Conservation (phyloP, 2,113 vertebrate species). For the Hucho hucho region DNA sequence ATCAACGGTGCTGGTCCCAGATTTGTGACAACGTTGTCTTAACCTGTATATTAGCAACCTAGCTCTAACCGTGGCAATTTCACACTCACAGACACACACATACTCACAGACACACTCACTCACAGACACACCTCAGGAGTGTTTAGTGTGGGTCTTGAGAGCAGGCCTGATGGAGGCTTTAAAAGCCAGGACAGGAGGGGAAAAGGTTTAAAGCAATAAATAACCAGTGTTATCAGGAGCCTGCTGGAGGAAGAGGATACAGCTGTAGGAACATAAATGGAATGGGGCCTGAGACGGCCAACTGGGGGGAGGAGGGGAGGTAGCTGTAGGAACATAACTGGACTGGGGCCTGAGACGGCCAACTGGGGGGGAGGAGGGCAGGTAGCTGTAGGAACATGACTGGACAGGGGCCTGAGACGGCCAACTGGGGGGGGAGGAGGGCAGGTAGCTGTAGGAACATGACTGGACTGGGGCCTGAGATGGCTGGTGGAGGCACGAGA, state of each 20-base stretch:
- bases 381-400: background rate
- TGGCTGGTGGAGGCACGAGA: too few relatives aligned
- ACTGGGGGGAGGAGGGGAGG: conserved; percentile 42
- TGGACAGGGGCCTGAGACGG: too few relatives aligned
- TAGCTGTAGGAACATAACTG: too few relatives aligned
- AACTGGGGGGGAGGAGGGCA: background rate
- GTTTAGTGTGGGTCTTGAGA: conserved; percentile 53
- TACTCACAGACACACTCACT: background rate
- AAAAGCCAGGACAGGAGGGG: conserved; percentile 66
- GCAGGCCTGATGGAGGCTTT: conserved; percentile 63
- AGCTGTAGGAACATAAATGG: conserved; percentile 76
- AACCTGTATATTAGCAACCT: too few relatives aligned
- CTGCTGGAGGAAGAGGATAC: conserved; percentile 79
- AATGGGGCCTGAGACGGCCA: conserved; percentile 27
- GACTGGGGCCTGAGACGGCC: too few relatives aligned
- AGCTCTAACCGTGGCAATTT: too few relatives aligned
- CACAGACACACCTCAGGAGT: background rate
- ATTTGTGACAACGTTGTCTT: too few relatives aligned
- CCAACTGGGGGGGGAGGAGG: too few relatives aligned
- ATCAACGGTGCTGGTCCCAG: too few relatives aligned
- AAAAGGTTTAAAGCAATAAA: conserved; percentile 78
- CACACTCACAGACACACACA: background rate
- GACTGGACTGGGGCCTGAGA: too few relatives aligned
- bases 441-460: too few relatives aligned
- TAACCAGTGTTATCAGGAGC: conserved; percentile 79